Percentiles rank a stretch among this genome's conserved stretches.
Conservation (phyloP, 2,888 invertebrate genomes). For the Lasioglossum vierecki region DNA sequence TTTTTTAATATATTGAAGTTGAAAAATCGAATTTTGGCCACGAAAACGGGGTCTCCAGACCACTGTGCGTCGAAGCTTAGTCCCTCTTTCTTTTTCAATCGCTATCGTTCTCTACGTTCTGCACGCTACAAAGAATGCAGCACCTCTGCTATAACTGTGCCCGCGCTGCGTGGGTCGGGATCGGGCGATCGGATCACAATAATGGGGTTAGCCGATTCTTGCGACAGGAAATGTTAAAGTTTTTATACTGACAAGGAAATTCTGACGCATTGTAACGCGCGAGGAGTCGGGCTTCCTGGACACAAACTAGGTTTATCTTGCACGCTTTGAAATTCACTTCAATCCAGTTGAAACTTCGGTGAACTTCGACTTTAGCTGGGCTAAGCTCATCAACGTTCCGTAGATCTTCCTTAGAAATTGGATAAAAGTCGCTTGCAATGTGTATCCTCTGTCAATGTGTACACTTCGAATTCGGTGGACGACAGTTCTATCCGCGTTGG, state of each 20-base stretch:
- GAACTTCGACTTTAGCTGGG: conserved; percentile 7
- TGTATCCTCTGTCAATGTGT: neutral
- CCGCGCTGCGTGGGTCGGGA: too few species aligned
- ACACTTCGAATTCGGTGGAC: conserved; percentile 9
- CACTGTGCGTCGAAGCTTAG: too few species aligned
- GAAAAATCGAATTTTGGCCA: too few species aligned
- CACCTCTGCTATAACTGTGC: neutral
- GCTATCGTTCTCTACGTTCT: too few species aligned
- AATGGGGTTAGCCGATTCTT: neutral
- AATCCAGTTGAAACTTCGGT: neutral
- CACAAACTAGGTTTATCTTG: conserved; percentile 12
- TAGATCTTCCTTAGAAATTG: conserved; percentile 7
- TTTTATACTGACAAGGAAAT: neutral
- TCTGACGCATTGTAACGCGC: neutral
- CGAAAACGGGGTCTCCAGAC: too few species aligned
- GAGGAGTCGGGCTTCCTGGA: neutral
- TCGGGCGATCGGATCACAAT: neutral
- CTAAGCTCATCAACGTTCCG: conserved; percentile 20
- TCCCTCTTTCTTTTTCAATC: too few species aligned
- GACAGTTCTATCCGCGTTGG: neutral
- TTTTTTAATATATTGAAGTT: too few species aligned
- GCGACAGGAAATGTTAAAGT: neutral
- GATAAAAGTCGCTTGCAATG: conserved; percentile 30
- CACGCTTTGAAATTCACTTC: conserved; percentile 18
- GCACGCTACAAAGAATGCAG: too few species aligned